Percentiles rank a stretch among this genome's conserved stretches.
Conservation (phyloP, 2,113 vertebrate species). For the Oreotrochilus melanogaster region DNA sequence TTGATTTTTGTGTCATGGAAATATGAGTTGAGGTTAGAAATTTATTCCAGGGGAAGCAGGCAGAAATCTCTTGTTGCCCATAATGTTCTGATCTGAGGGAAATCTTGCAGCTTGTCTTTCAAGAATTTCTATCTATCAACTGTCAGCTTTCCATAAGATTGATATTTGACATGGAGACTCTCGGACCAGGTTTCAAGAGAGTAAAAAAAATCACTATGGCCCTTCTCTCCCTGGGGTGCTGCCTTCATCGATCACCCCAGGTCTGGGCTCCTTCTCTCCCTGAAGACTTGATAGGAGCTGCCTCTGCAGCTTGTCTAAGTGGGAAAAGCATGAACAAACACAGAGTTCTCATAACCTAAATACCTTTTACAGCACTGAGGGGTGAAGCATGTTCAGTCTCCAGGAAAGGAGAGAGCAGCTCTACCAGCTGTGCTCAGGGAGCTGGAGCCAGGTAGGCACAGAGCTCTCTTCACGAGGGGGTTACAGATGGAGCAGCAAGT, state of each 20-base stretch:
- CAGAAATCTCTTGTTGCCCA: background rate
- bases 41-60: background rate
- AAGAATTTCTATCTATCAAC: background rate
- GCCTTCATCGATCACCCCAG: background rate
- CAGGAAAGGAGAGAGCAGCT: background rate
- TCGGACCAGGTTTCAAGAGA: background rate
- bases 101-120: background rate
- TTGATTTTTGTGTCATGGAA: background rate
- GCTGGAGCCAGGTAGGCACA: background rate
- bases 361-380: background rate
- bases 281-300: background rate
- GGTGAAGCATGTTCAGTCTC: background rate
- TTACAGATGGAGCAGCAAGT: background rate
- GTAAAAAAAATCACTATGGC: rapidly evolving
- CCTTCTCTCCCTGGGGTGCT: background rate
- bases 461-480: background rate
- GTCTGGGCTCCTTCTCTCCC: background rate
- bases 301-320: background rate
- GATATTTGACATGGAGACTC: background rate
- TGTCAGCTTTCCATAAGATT: background rate
- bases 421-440: rapidly evolving
- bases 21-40: background rate
- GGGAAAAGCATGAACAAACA: background rate
- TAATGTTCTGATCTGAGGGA: background rate
- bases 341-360: background rate